Conservation (phyloP, 2,113 vertebrate genomes). For the mouse (Mus musculus) region GRCm39 chr13:38505001-38505500, state of each 20-base stretch:
- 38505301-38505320: not conserved
- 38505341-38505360: not conserved
- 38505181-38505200: not conserved
- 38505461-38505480: no score
- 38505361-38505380: not conserved
- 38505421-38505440: not conserved
- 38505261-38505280: no score
- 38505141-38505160: not conserved
- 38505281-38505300: not conserved
- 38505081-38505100: not conserved
- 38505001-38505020: not conserved
- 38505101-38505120: constrained; percentile 13
- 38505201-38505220: not conserved
- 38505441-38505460: no score
- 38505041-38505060: not conserved
- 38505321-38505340: not conserved
- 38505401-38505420: no score
- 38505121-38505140: not conserved
- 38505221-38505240: not conserved
- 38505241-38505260: not conserved
- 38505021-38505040: not conserved
- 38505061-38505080: not conserved
- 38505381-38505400: not conserved
- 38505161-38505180: not conserved
- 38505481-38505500: accelerated